Percentiles rank a stretch among this genome's conserved stretches.
These are phyloP conservation scores for Psephotus haematonotus DNA, from an alignment of 2,113 vertebrate species.

Conservation along the genomic window DNA sequence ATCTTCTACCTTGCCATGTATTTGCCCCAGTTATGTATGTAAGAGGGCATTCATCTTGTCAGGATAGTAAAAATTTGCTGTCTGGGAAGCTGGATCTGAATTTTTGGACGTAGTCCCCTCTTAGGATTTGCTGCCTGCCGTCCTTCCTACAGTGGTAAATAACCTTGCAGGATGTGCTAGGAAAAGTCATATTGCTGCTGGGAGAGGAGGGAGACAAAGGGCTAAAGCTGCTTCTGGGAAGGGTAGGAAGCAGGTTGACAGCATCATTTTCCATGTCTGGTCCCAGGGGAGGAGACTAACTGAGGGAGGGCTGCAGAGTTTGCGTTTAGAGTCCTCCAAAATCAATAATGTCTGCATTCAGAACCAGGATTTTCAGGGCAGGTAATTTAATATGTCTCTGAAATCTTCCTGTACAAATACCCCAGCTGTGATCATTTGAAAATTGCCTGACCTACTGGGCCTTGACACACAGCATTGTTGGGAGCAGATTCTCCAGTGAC, in stretches of 20 bases:
- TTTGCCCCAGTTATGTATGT: not conserved
- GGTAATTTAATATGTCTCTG: conserved; percentile 31
- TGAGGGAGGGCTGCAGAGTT: not conserved
- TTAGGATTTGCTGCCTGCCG: not conserved
- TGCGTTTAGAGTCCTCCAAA: not conserved
- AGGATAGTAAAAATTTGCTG: not conserved
- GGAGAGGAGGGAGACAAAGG: not conserved
- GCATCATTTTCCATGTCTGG: conserved; percentile 16
- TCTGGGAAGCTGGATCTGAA: not conserved
- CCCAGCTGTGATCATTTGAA: not conserved
- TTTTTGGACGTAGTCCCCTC: not conserved
- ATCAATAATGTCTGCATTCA: conserved; percentile 40
- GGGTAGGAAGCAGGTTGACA: not conserved
- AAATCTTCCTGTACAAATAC: not conserved
- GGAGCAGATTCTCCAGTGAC: not conserved
- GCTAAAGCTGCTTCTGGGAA: not conserved
- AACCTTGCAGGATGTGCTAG: not conserved
- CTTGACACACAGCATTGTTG: not conserved
- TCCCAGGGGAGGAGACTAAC: not conserved
- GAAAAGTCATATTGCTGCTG: not conserved
- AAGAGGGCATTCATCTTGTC: not conserved
- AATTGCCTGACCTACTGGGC: conserved; percentile 11
- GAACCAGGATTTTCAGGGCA: not conserved
- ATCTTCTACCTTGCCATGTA: not conserved
- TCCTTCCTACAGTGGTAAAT: not conserved